Evolutionary conservation across 2,888 invertebrate genomes (phyloP).

Genomic region (Macrophya annulata): DNA sequence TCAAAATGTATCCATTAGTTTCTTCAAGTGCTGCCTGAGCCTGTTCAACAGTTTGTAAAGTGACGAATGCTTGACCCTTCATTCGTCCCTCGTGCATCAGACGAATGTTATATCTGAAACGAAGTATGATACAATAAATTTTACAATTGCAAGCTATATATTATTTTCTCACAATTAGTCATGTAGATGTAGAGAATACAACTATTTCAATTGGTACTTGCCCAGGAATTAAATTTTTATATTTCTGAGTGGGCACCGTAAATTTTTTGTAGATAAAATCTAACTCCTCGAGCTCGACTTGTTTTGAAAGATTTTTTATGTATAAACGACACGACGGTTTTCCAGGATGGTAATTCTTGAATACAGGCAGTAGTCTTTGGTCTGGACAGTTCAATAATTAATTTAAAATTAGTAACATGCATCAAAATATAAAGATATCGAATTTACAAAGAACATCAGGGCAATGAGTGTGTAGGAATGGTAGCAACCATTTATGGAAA

Average conservation of each 20-base stretch:
- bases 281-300: conserved; percentile 88
- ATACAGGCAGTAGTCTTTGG: conserved; percentile 88
- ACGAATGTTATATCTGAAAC: conserved; percentile 84
- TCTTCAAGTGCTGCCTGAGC: conserved; percentile 90
- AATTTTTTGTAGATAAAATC: conserved; percentile 89
- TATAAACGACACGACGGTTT: conserved; percentile 92
- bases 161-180: background rate
- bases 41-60: conserved; percentile 86
- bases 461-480: conserved; percentile 20
- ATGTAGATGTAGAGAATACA: background rate
- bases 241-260: conserved; percentile 78
- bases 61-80: conserved; percentile 98
- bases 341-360: conserved; percentile 93
- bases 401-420: background rate
- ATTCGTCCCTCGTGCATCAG: conserved; percentile 97
- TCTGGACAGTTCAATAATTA: conserved; percentile 78
- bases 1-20: conserved; percentile 93
- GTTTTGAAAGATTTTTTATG: conserved; percentile 94
- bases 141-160: background rate
- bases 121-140: background rate
- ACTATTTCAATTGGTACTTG: conserved; percentile 64
- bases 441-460: conserved; percentile 16
- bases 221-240: conserved; percentile 72
- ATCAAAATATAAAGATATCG: conserved; percentile 34
- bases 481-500: conserved; percentile 83